Conservation (phyloP, 37 sponge, comb jelly and placozoan species). For the Hormiphora californensis region DNA sequence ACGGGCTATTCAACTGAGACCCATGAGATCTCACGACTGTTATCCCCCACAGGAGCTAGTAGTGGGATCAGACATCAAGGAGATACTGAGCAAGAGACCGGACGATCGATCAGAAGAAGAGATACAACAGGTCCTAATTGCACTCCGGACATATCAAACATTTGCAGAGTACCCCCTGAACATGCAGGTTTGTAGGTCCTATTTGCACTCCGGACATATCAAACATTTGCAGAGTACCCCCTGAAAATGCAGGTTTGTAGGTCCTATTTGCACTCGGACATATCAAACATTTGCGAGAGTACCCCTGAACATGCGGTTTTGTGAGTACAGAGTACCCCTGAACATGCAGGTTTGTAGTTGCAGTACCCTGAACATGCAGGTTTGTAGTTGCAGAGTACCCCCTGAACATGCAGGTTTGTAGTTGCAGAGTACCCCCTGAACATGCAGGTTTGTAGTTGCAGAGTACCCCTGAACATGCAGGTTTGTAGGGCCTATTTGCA, state of each 20-base stretch:
- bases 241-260: constrained; percentile 32
- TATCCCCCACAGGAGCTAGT: neutral
- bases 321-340: too few relatives aligned
- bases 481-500: constrained; percentile 33
- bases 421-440: too few relatives aligned
- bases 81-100: constrained; percentile 25
- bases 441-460: too few relatives aligned
- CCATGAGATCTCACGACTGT: too few relatives aligned
- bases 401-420: too few relatives aligned
- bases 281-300: constrained; percentile 28
- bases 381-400: too few relatives aligned
- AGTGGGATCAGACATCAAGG: constrained; percentile 35
- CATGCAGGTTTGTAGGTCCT: constrained; percentile 51
- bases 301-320: constrained; percentile 14
- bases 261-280: constrained; percentile 39
- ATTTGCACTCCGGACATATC: constrained; percentile 31
- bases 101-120: constrained; percentile 33
- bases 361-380: too few relatives aligned
- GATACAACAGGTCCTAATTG: constrained; percentile 35
- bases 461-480: constrained; percentile 45
- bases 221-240: constrained; percentile 50
- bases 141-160: constrained; percentile 19
- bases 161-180: constrained; percentile 47
- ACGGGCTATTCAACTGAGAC: too few relatives aligned
- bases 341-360: too few relatives aligned